Conservation (phyloP, 1,140 invertebrate genomes). For the fruit fly (Drosophila melanogaster) region DNA sequence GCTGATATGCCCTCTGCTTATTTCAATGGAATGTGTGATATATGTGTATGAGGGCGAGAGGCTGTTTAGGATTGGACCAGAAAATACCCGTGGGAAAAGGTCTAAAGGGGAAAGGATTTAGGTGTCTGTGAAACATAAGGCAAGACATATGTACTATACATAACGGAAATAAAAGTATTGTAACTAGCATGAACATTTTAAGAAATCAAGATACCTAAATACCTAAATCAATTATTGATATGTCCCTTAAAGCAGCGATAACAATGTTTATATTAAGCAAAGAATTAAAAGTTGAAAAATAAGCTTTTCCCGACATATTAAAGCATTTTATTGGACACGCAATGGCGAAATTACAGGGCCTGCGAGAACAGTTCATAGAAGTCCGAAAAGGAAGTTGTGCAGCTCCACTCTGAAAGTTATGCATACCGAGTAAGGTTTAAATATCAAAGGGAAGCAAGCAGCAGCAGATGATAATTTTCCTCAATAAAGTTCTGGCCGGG, state of each 20-base stretch:
- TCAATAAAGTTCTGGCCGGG: constrained; percentile 43
- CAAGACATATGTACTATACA: too few species aligned
- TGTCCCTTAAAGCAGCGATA: not conserved
- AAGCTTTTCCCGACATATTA: not conserved
- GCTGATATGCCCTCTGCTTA: constrained; percentile 9
- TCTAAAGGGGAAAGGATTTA: constrained; percentile 4
- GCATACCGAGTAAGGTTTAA: constrained; percentile 51
- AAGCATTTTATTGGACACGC: constrained; percentile 1
- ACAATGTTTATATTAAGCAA: not conserved
- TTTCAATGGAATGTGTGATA: constrained; percentile 40
- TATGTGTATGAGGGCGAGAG: not conserved
- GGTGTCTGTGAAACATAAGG: not conserved
- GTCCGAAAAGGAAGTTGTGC: constrained; percentile 20
- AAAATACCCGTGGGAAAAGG: not conserved
- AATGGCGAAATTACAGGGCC: constrained; percentile 13
- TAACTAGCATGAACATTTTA: too few species aligned
- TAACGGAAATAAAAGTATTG: too few species aligned
- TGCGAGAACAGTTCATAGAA: constrained; percentile 1
- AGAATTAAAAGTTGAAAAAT: not conserved
- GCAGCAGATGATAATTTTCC: constrained; percentile 49
- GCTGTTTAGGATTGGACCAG: not conserved
- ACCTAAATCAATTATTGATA: not conserved
- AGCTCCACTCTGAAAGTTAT: constrained; percentile 34
- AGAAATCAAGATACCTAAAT: too few species aligned
- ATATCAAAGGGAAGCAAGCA: constrained; percentile 45